phyloP scores from a whole-genome alignment of 1,140 invertebrate species.

The Trichonephila clavata region DNA sequence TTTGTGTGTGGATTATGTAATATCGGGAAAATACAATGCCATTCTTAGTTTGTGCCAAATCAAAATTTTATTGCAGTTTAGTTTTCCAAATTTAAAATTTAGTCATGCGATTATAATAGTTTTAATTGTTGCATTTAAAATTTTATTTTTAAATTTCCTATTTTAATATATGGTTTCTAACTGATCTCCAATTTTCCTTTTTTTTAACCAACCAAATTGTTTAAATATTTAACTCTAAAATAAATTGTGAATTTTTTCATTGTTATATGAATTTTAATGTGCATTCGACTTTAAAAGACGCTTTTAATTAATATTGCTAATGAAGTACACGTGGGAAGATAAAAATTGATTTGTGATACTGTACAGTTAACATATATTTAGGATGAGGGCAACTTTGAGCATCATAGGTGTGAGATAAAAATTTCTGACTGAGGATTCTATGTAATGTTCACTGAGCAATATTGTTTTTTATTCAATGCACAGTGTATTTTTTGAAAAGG shows the following conservation, averaged over 20 bases:
- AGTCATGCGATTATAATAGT: too few relatives aligned
- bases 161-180: too few relatives aligned
- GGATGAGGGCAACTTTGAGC: neutral
- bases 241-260: neutral
- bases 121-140: too few relatives aligned
- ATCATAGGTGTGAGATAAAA: neutral
- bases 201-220: too few relatives aligned
- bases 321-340: neutral
- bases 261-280: neutral
- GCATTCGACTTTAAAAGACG: neutral
- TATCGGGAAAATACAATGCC: constrained; percentile 2
- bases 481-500: neutral
- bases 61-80: neutral
- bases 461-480: neutral
- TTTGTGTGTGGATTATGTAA: neutral
- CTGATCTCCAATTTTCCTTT: too few relatives aligned
- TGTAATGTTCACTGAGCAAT: neutral
- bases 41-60: constrained; percentile 52
- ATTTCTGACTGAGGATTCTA: neutral
- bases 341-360: neutral
- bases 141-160: too few relatives aligned
- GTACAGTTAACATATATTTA: neutral
- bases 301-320: neutral
- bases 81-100: too few relatives aligned
- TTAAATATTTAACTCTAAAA: neutral